A percentile compares a stretch with the other conserved stretches of the same genome.
phyloP scores from a whole-genome alignment of 1,140 invertebrate species.

The Drosophila murphyi region DNA sequence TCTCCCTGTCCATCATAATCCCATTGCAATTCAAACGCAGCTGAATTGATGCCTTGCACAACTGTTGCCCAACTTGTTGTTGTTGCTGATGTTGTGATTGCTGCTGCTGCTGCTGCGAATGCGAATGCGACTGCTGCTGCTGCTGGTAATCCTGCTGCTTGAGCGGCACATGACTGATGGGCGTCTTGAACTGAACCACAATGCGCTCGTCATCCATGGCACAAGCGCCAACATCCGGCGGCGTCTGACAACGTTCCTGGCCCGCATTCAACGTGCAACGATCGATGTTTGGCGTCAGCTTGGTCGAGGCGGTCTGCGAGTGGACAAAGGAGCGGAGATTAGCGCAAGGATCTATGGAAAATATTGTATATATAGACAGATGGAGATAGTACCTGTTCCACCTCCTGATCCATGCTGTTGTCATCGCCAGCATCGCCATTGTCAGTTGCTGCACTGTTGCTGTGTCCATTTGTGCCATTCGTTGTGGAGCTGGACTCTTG shows the following conservation, averaged over 20 bases:
- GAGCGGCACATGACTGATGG: conserved; percentile 59
- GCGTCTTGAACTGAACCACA: conserved; percentile 77
- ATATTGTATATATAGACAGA: too few relatives aligned
- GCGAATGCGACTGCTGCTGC: conserved; percentile 22
- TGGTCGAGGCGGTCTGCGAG: conserved; percentile 56
- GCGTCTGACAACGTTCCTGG: conserved; percentile 57
- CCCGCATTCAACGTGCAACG: conserved; percentile 56
- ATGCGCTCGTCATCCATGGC: conserved; percentile 42
- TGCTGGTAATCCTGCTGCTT: conserved; percentile 58
- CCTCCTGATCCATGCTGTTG: conserved; percentile 1
- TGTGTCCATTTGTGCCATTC: not conserved
- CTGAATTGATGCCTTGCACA: conserved; percentile 51
- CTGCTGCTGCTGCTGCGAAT: conserved; percentile 15
- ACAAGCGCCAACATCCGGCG: conserved; percentile 27
- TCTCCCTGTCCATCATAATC: conserved; percentile 44
- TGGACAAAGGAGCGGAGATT: not conserved
- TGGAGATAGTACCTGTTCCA: not conserved
- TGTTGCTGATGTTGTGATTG: conserved; percentile 9
- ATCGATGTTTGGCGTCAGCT: conserved; percentile 73
- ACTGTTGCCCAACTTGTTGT: conserved; percentile 26
- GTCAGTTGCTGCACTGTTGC: too few relatives aligned
- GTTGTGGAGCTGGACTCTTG: not conserved
- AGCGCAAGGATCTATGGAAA: not conserved
- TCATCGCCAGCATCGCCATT: not conserved
- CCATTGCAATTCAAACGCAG: conserved; percentile 51